Evolutionary conservation across 2,888 invertebrate genomes (phyloP), one percentile per base, ranked within the genome.

Genomic region (Linnaemya vulpina): DNA sequence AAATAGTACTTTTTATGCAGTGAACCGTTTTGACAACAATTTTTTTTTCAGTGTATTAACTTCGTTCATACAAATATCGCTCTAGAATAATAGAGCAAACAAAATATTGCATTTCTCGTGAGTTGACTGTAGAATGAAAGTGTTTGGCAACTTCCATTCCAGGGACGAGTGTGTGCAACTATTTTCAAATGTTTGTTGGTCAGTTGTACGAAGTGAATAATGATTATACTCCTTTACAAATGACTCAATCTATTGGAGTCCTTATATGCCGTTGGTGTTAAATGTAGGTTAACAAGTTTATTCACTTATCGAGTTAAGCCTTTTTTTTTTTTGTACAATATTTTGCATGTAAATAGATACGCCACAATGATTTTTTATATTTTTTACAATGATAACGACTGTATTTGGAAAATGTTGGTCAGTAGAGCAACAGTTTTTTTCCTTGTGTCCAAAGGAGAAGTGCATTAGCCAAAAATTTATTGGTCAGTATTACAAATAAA

Each of bases 241-340:
- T 38, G 49, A 73, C 25, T 43, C 63, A 65, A 71, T 65, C 58
- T 73, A 65, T 67, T 58, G 49, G 25, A 65, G 60, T 51, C 80
- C 80, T 80, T 80, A 60, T 63, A 17, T 17, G 43, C 17, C 30
- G 20, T 63, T 62, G 43, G 15, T 13, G 63, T 71, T 70, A 43
- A 11, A 85, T 82, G 82, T 85, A 70, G 85, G 85, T 85, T 85
- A 85, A 85, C 85, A 79, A 82, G 82, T 85, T 82, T 85, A 85
- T 82, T 85, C 82, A 85, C 78, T 82, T 82, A 82, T 85, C 78
- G 78, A 82, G 75, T 78, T 65, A 79, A 77, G 82, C 78, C 81
- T 65, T 38, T 11, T 70, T 43, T n/a, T 13, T 38, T 74, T 67
- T 55, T 63, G 62, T 43, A 40, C 11, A 38, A n/a, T 25, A 35